Base-by-base conservation (phyloP, 2,113 vertebrate species). In the Forbesichthys papilliferus region DNA sequence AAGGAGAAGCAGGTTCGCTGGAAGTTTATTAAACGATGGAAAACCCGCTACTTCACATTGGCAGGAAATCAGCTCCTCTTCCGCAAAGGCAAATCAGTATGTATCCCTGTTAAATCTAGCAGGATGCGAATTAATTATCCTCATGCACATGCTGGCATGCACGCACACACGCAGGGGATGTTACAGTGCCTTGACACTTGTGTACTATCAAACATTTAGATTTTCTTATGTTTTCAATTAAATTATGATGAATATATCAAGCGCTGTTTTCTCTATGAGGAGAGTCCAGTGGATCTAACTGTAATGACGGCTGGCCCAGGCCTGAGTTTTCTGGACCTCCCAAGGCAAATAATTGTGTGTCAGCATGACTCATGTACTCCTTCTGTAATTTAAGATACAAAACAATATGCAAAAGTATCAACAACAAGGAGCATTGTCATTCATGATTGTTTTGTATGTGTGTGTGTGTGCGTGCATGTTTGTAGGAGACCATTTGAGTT, bases 11-110 rank as follows among this genome's bases (percentile, higher is more conserved):
- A 99, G 84, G 94, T 99, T 33, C 91, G 94, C 64, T 99, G 97
- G 96, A 99, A 96, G 90, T 98, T 98, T 71, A 98, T 98, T 89
- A 98, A 95, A 75, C 92, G 96, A 78, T 99, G 97, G 97, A 99
- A 96, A 81, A 98, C 97, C 0, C 97, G 95, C 1, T 99, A 98
- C 86, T 99, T 98, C 84, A 99, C 96, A 0, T 84, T 99, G 87
- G 96, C 96, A 13, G 95, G 96, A 59, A 99, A 96, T 86, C 97
- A 99, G 84, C 95, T 99, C 55, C 95, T 96, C 20, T 98, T 99
- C 87, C 89, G 95, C 6, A 96, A 92, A 80, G 95, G 94, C 75
- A 98, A 98, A 92, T 96, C 95, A 5, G 96, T 98, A 93, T 86
- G 95, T 95, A 73, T 68, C 52, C 16, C 14, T 48, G 60, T 46